Percentiles rank a stretch among this genome's conserved stretches.
Evolutionary conservation across 2,888 invertebrate species (phyloP).

Genomic region (Homarus gammarus): DNA sequence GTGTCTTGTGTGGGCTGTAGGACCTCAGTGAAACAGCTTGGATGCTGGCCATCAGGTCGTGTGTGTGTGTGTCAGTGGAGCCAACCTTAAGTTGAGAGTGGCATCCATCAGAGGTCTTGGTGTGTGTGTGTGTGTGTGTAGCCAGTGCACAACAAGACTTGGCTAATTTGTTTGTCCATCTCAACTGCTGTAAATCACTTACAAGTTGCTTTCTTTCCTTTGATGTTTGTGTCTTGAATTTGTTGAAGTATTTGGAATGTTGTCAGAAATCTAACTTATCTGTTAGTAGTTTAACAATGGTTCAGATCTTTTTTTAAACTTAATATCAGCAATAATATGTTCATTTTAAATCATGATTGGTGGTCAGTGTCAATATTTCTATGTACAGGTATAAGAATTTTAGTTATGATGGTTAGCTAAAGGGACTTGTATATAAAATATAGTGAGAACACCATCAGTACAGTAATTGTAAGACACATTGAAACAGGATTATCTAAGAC

Average conservation of each 20-base stretch:
- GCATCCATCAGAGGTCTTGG: neutral
- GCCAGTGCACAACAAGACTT: constrained; percentile 18
- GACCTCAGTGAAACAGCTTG: neutral
- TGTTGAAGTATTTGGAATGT: constrained; percentile 60
- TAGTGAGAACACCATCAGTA: constrained; percentile 39
- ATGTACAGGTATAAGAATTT: constrained; percentile 20
- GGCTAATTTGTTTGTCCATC: constrained; percentile 26
- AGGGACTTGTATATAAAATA: constrained; percentile 45
- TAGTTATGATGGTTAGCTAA: constrained; percentile 48
- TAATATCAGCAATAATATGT: constrained; percentile 60
- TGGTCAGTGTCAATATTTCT: constrained; percentile 51
- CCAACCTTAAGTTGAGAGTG: neutral
- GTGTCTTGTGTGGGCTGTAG: neutral
- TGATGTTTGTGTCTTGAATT: constrained; percentile 48
- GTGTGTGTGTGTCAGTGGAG: neutral
- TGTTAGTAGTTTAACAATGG: constrained; percentile 53
- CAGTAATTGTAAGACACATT: constrained; percentile 52
- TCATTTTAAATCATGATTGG: constrained; percentile 55
- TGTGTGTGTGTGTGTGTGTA: neutral
- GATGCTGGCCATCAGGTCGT: neutral
- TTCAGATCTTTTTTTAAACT: constrained; percentile 43
- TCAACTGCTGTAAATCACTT: constrained; percentile 41
- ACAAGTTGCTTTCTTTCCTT: constrained; percentile 45
- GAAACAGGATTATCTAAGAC: constrained; percentile 43
- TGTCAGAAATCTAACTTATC: constrained; percentile 54